Percentiles rank a stretch among this genome's conserved stretches.
phyloP scores from a whole-genome alignment of 1,140 invertebrate genomes.

The Pseudomyrmex flavicornis region DNA sequence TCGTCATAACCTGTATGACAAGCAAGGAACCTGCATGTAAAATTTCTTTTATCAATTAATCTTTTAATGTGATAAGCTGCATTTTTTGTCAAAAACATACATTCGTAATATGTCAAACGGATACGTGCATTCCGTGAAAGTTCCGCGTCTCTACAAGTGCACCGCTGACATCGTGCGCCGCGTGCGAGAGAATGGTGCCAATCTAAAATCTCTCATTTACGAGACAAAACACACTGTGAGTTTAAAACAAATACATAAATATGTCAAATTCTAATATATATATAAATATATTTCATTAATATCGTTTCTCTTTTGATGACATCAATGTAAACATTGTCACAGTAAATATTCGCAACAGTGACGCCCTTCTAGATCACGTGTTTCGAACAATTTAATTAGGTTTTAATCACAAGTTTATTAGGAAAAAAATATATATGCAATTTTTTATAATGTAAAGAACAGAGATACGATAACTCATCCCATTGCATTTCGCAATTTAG shows the following conservation, averaged over 20 bases:
- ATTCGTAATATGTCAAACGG: conserved; percentile 63
- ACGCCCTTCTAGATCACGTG: too few species aligned
- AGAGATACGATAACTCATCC: not conserved
- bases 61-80: not conserved
- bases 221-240: conserved; percentile 88
- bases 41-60: not conserved
- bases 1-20: too few species aligned
- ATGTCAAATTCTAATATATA: too few species aligned
- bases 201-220: conserved; percentile 90
- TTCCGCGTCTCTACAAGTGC: conserved; percentile 91
- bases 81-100: not conserved
- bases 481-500: conserved; percentile 79
- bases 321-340: too few species aligned
- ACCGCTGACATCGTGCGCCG: conserved; percentile 88
- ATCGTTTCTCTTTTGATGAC: too few species aligned
- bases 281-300: too few species aligned
- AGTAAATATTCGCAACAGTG: too few species aligned
- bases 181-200: conserved; percentile 89
- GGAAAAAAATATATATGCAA: too few species aligned
- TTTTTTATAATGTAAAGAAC: too few species aligned
- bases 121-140: conserved; percentile 90
- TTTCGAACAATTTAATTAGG: too few species aligned
- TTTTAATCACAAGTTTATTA: too few species aligned
- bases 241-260: conserved; percentile 28
- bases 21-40: too few species aligned